Evolutionary conservation across 2,888 invertebrate species (phyloP), one percentile per base, ranked within the genome.

Genomic region (Dorcus parallelipipedus): DNA sequence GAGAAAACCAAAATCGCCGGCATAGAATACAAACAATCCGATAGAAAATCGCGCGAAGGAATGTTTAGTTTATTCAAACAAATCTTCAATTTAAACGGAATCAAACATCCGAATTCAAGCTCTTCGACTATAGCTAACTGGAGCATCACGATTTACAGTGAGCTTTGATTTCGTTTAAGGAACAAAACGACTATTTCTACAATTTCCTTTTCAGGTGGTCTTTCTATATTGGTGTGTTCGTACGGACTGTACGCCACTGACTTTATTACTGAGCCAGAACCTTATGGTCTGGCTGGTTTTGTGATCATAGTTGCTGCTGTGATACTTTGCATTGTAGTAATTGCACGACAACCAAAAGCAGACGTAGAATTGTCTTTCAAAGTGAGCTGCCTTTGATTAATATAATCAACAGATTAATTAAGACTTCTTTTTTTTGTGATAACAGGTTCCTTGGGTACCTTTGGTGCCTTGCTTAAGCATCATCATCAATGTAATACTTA

Each of bases 401-500:
- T 45, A 45, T 47, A 52, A 54, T 14, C 48, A 49, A 47, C n/a
- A 47, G 14, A 9, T 3, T 41, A 7, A 10, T 14, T 41, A 7
- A 41, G 41, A 41, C 9, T 41, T 41, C 6, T 41, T 60, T 69
- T n/a, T 3, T 20, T 3, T 20, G 20, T 20, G 20, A 20, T 20
- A 3, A 3, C 20, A 91, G 91, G 91, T 95, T 23, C 95, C 95
- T 0, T 78, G 90, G 52, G 91, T 96, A 9, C 96, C 96, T 0
- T 75, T 91, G 45, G 81, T 95, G 62, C 95, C 96, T 3, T 89
- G 88, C 69, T 73, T 92, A 4, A 94, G 94, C 77, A 87, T 94
- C 43, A 85, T 93, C 64, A 88, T 93, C 71, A 97, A 97, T 79
- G 80, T 94, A 51, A 94, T 94, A 78, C 81, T 97, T 54, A 96